These are phyloP conservation scores for Gibbula magus DNA, from an alignment of 2,888 invertebrate genomes.

Conservation along the genomic window DNA sequence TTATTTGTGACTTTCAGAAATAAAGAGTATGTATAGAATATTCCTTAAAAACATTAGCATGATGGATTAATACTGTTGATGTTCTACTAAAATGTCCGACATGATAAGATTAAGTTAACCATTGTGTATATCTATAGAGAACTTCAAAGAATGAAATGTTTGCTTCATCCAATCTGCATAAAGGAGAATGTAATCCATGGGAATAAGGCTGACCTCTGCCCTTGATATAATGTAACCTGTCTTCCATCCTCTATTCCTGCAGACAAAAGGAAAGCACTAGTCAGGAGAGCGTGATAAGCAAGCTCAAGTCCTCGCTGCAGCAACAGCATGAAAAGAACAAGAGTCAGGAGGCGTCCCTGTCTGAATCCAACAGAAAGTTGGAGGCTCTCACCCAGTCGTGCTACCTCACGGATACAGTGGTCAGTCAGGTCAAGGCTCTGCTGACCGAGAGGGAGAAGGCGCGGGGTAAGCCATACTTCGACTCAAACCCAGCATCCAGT, in stretches of 20 bases:
- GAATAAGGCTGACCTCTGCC: too few relatives aligned
- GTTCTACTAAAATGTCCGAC: too few relatives aligned
- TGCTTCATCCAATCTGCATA: too few relatives aligned
- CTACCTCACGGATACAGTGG: conserved; percentile 57
- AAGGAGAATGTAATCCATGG: too few relatives aligned
- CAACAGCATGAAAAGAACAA: conserved; percentile 60
- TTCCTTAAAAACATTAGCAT: too few relatives aligned
- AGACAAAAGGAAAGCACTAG: conserved; percentile 62
- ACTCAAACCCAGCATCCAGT: conserved; percentile 58
- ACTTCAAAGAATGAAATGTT: too few relatives aligned
- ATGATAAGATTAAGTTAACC: too few relatives aligned
- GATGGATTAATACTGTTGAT: too few relatives aligned
- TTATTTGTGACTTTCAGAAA: too few relatives aligned
- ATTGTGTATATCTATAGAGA: too few relatives aligned
- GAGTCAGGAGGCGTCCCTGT: conserved; percentile 64
- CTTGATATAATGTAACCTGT: too few relatives aligned
- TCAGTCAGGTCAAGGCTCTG: conserved; percentile 62
- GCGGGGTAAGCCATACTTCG: conserved; percentile 63
- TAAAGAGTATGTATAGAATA: too few relatives aligned
- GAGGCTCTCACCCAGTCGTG: conserved; percentile 54
- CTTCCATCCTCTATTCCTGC: conserved; percentile 25
- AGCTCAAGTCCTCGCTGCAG: conserved; percentile 58
- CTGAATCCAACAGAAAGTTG: conserved; percentile 53
- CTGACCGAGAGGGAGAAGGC: conserved; percentile 61
- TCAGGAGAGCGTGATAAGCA: conserved; percentile 58